Evolutionary conservation across 1,140 invertebrate genomes (phyloP).

Genomic region (Drosophila leontia): DNA sequence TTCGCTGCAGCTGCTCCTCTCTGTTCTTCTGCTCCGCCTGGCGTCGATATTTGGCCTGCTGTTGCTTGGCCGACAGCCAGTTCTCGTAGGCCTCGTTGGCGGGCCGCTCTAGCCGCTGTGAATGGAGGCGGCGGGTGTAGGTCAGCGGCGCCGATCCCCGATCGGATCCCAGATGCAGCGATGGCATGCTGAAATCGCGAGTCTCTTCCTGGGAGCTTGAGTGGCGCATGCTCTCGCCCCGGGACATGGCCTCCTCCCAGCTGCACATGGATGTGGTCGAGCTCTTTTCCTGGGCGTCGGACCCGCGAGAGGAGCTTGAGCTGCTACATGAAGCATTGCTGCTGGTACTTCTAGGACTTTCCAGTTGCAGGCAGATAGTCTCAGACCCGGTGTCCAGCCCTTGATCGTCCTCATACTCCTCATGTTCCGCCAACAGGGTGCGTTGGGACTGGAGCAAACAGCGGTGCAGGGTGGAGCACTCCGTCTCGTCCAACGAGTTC

Average conservation of each 20-base stretch:
- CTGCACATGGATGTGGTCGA: conserved; percentile 71
- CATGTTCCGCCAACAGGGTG: neutral
- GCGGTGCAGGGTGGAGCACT: conserved; percentile 59
- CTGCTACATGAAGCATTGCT: neutral
- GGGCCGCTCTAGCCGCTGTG: conserved; percentile 31
- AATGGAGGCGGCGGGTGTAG: conserved; percentile 28
- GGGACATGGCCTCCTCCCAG: conserved; percentile 54
- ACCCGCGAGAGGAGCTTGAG: neutral
- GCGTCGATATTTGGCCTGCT: conserved; percentile 34
- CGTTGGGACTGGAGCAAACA: conserved; percentile 31
- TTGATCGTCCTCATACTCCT: conserved; percentile 12
- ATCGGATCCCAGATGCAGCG: conserved; percentile 40
- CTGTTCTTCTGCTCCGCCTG: conserved; percentile 15
- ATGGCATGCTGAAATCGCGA: conserved; percentile 23
- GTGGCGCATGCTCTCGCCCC: conserved; percentile 2
- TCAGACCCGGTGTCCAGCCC: conserved; percentile 47
- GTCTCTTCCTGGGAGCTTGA: neutral
- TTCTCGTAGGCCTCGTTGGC: conserved; percentile 60
- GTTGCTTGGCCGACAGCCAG: conserved; percentile 61
- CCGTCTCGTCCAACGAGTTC: conserved; percentile 58
- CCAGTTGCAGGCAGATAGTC: conserved; percentile 19
- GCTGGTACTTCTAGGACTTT: conserved; percentile 4
- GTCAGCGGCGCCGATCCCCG: conserved; percentile 19
- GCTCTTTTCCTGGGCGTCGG: conserved; percentile 20
- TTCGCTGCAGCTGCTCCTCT: conserved; percentile 11